Base-by-base conservation (phyloP, 2,113 vertebrate species). In the Pica pica region DNA sequence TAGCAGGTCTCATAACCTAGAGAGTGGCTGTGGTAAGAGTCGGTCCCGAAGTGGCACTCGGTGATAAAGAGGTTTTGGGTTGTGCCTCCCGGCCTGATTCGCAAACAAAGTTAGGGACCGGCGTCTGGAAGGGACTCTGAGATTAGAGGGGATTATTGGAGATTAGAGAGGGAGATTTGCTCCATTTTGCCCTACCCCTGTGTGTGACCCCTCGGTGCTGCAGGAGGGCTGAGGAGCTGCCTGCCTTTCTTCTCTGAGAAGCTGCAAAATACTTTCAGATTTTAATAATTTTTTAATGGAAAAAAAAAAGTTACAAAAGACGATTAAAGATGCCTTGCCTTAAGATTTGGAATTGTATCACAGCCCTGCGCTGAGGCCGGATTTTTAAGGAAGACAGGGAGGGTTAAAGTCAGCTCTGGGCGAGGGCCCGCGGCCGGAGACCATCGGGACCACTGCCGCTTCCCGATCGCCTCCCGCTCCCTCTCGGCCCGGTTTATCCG, bases 71-170 rank as follows among this genome's bases (percentile, higher is more conserved):
- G 30, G 33, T 33, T 75, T 78, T 55, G 89, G 37, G 30, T 73
- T 87, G 78, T 88, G 33, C 85, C 70, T 87, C 84, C 65, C 69
- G 49, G 68, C 39, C 74, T 57, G 91, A 85, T 85, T 76, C 50
- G 17, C 93, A 94, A 96, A 95, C 91, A 91, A 89, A 94, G 55
- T 97, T 93, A 95, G 89, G 52, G 74, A 91, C 94, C 86, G 86
- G 90, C 87, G 91, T 89, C 93, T 94, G 93, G 84, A 94, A 90
- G 84, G 91, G 90, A 93, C 88, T 86, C 70, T 49, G 83, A 95
- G 94, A 91, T 97, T 95, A 96, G 87, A 95, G 74, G 57, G 94
- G 96, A 95, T 96, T 94, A 96, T 89, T 96, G 78, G 94, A 96
- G 95, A 97, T 94, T 96, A 96, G 93, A 89, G 91, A 79, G 52